Percentiles rank a stretch among this genome's conserved stretches.
These are phyloP conservation scores for Chiloscyllium plagiosum DNA, from an alignment of 2,113 vertebrate genomes.

Conservation along the genomic window DNA sequence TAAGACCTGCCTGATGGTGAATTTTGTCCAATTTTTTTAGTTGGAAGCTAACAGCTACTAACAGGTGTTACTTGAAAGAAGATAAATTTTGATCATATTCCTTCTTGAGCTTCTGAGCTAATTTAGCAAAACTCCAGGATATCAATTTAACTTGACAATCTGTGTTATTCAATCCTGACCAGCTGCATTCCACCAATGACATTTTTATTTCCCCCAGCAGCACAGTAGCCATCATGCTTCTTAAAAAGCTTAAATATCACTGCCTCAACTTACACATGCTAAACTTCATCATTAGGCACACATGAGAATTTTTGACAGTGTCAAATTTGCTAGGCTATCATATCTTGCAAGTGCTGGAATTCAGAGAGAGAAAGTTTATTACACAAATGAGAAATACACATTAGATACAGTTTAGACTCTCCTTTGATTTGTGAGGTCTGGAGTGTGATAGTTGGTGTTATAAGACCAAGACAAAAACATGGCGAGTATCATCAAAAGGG, in stretches of 20 bases:
- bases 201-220: slow-evolving; percentile 23
- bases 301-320: slow-evolving; percentile 1
- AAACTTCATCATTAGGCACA: slow-evolving; percentile 7
- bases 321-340: not conserved
- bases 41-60: not conserved
- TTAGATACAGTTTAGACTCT: not conserved
- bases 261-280: not conserved
- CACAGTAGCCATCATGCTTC: not conserved
- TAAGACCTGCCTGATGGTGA: too few species aligned
- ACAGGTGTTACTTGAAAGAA: not conserved
- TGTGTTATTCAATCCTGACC: slow-evolving; percentile 6
- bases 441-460: not conserved
- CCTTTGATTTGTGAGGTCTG: not conserved
- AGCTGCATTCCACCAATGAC: slow-evolving; percentile 6
- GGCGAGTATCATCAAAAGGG: not conserved
- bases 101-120: not conserved
- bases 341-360: not conserved
- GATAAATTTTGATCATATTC: not conserved
- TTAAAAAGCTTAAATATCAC: slow-evolving; percentile 2
- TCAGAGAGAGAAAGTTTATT: not conserved
- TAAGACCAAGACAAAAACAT: not conserved
- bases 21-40: not conserved
- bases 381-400: not conserved
- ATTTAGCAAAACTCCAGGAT: slow-evolving; percentile 20
- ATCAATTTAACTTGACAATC: slow-evolving; percentile 34